Base-by-base conservation (phyloP, 2,113 vertebrate species). In the Lophius piscatorius region DNA sequence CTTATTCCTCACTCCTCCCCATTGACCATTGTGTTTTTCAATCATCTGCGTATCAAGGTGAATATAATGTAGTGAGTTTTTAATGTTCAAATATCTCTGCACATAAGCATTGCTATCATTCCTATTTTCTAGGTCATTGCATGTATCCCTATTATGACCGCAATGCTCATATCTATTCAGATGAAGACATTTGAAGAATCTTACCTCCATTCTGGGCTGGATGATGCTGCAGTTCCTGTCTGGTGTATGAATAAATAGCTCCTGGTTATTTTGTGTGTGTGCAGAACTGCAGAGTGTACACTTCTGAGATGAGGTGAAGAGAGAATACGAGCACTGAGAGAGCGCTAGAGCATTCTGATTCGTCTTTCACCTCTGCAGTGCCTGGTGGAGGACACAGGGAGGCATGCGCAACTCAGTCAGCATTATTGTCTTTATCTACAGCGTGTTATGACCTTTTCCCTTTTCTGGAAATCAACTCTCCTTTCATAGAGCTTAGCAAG, bases 291-390 rank as follows among this genome's bases (percentile, higher is more conserved):
- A 79, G 64, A 79, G 51, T 23, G 59, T 40, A 17, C 55, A 48
- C 45, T 23, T 73, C 31, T 80, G 59, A 65, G 52, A 55, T n/a
- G 41, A 57, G 67, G 49, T 20, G 16, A 36, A 18, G 64, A 51
- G 64, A 36, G 31, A 47, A 74, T 44, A 77, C 72, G 77, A 62
- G 80, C 78, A 74, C 54, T 18, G 36, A 69, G 4, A 55, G 49
- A 28, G 34, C 55, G 46, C 36, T 12, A 21, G 23, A 63, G 63
- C 36, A 8, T 12, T 36, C 72, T 87, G 83, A 87, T 86, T 87
- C 39, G 78, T 48, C 63, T 48, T n/a, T 57, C 65, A 74, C 62
- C 62, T 76, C 81, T 87, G 79, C 87, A 84, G 77, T 66, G 58
- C 18, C 61, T 65, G 76, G 79, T 1, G 20, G 60, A 68, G 35